These are phyloP conservation scores for Stomorhina lunata DNA, from an alignment of 2,888 invertebrate species.

Conservation along the genomic window DNA sequence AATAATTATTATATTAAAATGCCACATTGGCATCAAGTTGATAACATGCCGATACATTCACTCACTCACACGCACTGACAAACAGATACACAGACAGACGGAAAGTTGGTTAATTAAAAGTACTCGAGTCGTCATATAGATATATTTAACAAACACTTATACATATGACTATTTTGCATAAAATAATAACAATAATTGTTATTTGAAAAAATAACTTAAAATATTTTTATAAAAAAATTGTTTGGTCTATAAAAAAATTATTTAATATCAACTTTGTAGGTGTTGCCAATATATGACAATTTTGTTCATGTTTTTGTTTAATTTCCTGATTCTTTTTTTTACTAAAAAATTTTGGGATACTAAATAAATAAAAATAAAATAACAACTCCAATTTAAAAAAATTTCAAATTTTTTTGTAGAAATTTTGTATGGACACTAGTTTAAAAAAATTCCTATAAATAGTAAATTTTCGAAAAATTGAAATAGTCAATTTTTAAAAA, in stretches of 20 bases:
- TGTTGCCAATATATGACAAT: neutral
- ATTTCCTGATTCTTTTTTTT: neutral
- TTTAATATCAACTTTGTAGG: neutral
- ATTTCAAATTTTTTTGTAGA: too few relatives aligned
- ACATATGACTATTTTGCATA: neutral
- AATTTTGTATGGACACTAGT: too few relatives aligned
- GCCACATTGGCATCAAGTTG: constrained; percentile 34
- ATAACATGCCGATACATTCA: neutral
- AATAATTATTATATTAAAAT: constrained; percentile 28
- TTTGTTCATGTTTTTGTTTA: neutral
- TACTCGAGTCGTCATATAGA: too few relatives aligned
- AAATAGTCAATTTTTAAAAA: too few relatives aligned
- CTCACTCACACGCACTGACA: neutral
- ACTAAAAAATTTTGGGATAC: too few relatives aligned
- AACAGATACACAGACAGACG: neutral
- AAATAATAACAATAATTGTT: neutral
- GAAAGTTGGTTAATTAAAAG: too few relatives aligned
- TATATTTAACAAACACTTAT: too few relatives aligned
- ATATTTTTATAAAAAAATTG: neutral
- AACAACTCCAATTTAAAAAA: too few relatives aligned
- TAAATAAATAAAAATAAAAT: too few relatives aligned
- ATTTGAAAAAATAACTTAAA: neutral
- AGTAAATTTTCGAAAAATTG: too few relatives aligned
- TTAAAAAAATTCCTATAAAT: too few relatives aligned
- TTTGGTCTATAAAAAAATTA: too few relatives aligned